Conservation (phyloP, 2,888 invertebrate genomes). For the Ferdinandea cuprea region DNA sequence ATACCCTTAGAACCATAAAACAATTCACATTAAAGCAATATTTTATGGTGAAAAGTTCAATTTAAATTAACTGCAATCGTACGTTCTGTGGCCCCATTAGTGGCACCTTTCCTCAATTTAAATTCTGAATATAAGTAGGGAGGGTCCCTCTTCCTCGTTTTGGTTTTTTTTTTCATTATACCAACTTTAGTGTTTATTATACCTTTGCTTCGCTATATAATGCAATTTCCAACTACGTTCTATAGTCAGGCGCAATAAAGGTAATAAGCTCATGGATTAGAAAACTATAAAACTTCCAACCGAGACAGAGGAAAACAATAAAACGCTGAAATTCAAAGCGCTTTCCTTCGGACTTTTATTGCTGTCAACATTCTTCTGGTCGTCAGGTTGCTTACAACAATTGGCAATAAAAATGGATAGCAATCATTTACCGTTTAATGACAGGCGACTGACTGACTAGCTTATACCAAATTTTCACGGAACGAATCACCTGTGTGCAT, state of each 20-base stretch:
- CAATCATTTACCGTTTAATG: constrained; percentile 70
- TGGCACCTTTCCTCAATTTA: constrained; percentile 64
- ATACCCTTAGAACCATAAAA: too few species aligned
- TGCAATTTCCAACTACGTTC: constrained; percentile 23
- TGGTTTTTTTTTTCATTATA: constrained; percentile 33
- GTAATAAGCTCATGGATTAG: constrained; percentile 73
- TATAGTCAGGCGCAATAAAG: constrained; percentile 40
- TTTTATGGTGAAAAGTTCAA: neutral
- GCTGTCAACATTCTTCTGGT: constrained; percentile 73
- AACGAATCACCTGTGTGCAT: constrained; percentile 65
- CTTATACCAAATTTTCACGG: constrained; percentile 25
- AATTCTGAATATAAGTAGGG: constrained; percentile 29
- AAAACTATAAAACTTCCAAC: constrained; percentile 65
- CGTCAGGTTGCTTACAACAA: constrained; percentile 67
- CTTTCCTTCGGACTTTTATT: constrained; percentile 72
- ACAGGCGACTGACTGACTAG: constrained; percentile 48
- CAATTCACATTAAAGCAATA: too few species aligned
- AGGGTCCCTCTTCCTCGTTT: neutral
- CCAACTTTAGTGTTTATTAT: constrained; percentile 59
- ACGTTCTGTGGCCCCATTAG: constrained; percentile 63
- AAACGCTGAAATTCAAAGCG: constrained; percentile 78
- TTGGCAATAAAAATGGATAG: constrained; percentile 68
- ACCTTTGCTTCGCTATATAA: constrained; percentile 40
- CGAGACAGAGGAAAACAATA: constrained; percentile 48
- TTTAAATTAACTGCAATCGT: constrained; percentile 48